Conservation (phyloP, 2,888 invertebrate species). For the Sclerodermus sp. region DNA sequence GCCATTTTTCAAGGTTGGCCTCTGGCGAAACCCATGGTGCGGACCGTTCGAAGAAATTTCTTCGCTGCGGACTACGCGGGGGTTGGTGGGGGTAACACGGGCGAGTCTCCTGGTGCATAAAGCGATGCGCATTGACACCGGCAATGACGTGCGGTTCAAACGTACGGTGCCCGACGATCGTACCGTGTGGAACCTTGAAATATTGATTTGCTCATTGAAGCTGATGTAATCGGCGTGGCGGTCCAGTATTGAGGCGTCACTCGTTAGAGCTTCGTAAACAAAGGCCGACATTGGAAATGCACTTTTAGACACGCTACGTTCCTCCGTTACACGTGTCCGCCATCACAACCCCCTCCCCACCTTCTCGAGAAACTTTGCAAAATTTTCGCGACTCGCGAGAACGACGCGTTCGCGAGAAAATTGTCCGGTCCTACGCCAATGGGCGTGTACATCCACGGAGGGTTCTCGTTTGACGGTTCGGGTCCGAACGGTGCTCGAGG, state of each 20-base stretch:
- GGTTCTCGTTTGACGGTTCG: too few species aligned
- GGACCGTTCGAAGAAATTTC: too few species aligned
- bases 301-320: constrained; percentile 4
- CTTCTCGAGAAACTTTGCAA: too few species aligned
- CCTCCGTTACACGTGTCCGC: not conserved
- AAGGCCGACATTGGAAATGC: constrained; percentile 30
- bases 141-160: not conserved
- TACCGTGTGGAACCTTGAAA: constrained; percentile 44
- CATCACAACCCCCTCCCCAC: too few species aligned
- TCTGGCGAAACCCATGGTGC: too few species aligned
- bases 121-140: not conserved
- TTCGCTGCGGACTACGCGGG: not conserved
- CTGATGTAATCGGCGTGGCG: constrained; percentile 45
- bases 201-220: constrained; percentile 49
- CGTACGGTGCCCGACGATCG: constrained; percentile 15
- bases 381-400: too few species aligned
- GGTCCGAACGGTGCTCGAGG: too few species aligned
- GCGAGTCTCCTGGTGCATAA: not conserved
- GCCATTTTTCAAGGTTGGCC: too few species aligned
- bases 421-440: too few species aligned
- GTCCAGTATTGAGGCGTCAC: constrained; percentile 26
- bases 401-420: too few species aligned
- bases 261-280: constrained; percentile 32
- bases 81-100: not conserved
- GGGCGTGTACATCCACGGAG: too few species aligned